Base-by-base conservation (phyloP, 2,888 invertebrate genomes). In the Callosobruchus maculatus region DNA sequence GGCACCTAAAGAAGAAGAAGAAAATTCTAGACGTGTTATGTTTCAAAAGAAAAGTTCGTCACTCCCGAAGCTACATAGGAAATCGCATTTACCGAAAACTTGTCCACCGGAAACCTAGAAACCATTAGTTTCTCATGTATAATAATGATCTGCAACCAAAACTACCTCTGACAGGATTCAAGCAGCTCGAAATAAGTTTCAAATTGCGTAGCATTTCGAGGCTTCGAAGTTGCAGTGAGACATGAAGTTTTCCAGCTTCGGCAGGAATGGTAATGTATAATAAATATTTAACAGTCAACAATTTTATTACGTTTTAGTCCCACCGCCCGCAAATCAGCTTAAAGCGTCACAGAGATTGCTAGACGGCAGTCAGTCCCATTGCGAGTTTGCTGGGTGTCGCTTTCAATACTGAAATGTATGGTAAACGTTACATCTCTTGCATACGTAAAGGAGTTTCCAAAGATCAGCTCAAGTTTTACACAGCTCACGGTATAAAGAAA, bases 201-300 rank as follows among this genome's bases (percentile, higher is more conserved):
- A 72, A 74, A 74, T 70, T 68, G 67, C 72, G 70, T 72, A 49
- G 67, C 67, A 72, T 70, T 74, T 67, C 70, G 22, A 71, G 2
- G 22, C 21, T 2, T 7, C 68, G 71, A 22, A 74, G 71, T 30
- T 68, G 70, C 67, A 72, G 30, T 70, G 69, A 74, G 72, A 67
- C 68, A 21, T 70, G 49, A 67, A 72, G 66, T 72, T 72, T 72
- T 31, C 72, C 68, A 74, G 74, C 67, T 22, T 26, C 21, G 70
- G 67, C 21, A 26, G 71, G 66, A 74, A 72, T 72, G 72, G 74
- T 72, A 74, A 74, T 74, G 72, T 71, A 71, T 72, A 72, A 74
- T 74, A 74, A 74, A 74, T 74, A 74, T 74, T 74, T 70, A 74
- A 74, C 72, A 74, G 74, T 67, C 70, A 67, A 72, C 72, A 72